Percentiles rank a stretch among this genome's conserved stretches.
phyloP scores from a whole-genome alignment of 2,113 vertebrate species.

The Clarias magur region DNA sequence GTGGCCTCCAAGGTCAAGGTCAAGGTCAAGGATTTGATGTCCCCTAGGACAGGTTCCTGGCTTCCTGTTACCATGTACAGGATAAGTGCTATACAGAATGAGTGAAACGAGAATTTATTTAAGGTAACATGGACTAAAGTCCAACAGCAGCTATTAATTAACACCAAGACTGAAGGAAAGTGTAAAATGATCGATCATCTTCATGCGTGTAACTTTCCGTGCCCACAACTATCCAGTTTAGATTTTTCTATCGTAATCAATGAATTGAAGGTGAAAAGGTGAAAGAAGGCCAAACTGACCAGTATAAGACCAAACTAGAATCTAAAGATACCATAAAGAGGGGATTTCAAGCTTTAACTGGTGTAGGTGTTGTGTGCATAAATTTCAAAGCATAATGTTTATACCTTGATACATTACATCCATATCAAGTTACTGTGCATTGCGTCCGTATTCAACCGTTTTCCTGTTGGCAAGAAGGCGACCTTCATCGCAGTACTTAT shows the following conservation, averaged over 20 bases:
- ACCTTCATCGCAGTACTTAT: not conserved
- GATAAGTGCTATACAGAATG: too few relatives aligned
- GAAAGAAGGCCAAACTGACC: not conserved
- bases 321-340: not conserved
- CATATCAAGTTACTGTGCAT: not conserved
- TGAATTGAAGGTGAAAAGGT: not conserved
- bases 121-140: not conserved
- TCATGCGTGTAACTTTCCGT: not conserved
- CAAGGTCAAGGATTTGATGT: too few relatives aligned
- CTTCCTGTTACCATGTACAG: too few relatives aligned
- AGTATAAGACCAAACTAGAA: not conserved
- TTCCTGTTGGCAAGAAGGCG: not conserved
- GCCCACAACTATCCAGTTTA: not conserved
- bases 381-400: not conserved
- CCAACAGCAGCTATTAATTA: not conserved
- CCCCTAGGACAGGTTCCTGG: too few relatives aligned
- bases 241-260: not conserved
- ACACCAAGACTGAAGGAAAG: not conserved
- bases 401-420: not conserved
- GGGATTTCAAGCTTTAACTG: not conserved
- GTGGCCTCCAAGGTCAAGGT: too few relatives aligned
- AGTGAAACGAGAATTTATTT: not conserved
- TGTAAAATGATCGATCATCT: not conserved
- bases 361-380: not conserved
- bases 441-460: not conserved